Evolutionary conservation across 2,888 invertebrate genomes (phyloP).

Genomic region (Polydrusus tereticollis): DNA sequence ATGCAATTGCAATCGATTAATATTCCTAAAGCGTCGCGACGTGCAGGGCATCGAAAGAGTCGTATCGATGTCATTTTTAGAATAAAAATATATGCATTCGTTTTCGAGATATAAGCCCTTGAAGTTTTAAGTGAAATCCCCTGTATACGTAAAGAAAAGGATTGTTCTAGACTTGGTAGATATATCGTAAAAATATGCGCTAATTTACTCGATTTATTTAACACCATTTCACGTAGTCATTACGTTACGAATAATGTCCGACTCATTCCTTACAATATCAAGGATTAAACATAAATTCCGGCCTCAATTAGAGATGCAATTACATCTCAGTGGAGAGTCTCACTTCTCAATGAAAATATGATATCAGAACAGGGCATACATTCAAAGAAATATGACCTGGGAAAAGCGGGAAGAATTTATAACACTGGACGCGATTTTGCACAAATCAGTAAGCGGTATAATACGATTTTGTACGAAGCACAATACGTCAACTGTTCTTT

Average conservation of each 20-base stretch:
- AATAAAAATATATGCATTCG: too few relatives aligned
- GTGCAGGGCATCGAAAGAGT: too few relatives aligned
- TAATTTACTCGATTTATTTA: neutral
- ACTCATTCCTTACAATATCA: conserved; percentile 61
- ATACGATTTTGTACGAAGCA: conserved; percentile 14
- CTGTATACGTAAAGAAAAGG: too few relatives aligned
- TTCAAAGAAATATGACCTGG: conserved; percentile 36
- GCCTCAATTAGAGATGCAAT: conserved; percentile 64
- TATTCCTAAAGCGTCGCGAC: too few relatives aligned
- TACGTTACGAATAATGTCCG: conserved; percentile 57
- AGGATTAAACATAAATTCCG: conserved; percentile 63
- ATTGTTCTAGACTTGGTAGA: too few relatives aligned
- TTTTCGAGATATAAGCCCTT: too few relatives aligned
- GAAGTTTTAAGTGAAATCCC: too few relatives aligned
- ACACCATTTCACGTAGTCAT: neutral
- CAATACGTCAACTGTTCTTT: conserved; percentile 23
- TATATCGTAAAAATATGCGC: too few relatives aligned
- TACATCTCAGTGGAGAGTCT: conserved; percentile 61
- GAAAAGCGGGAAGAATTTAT: conserved; percentile 39
- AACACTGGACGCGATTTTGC: conserved; percentile 30
- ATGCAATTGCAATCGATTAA: too few relatives aligned
- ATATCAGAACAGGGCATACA: conserved; percentile 54
- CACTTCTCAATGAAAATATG: conserved; percentile 62
- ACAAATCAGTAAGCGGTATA: conserved; percentile 32
- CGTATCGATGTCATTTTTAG: too few relatives aligned